Evolutionary conservation across 2,888 invertebrate genomes (phyloP).

Genomic region (Tineola bisselliella): DNA sequence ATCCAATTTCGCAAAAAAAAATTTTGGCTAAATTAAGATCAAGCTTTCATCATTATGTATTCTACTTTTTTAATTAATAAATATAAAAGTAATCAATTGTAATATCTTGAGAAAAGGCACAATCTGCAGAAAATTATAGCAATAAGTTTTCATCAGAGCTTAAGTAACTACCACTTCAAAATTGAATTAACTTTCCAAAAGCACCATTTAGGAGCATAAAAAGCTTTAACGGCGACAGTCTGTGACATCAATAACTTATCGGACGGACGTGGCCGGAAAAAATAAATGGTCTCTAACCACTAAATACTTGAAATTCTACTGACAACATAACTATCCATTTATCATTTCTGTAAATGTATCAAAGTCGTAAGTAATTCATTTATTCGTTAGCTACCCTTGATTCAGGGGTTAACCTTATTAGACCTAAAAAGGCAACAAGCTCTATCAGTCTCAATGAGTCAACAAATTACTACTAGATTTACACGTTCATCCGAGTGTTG

Average conservation of each 20-base stretch:
- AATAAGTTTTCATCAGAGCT: conserved; percentile 3
- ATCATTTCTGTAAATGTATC: not conserved
- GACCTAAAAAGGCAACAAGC: not conserved
- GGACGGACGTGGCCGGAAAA: not conserved
- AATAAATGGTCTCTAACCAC: not conserved
- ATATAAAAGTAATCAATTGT: not conserved
- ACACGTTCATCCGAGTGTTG: not conserved
- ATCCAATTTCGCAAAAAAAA: no score
- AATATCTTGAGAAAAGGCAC: not conserved
- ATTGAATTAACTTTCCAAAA: not conserved
- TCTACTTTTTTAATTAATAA: not conserved
- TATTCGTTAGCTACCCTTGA: not conserved
- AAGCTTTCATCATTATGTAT: not conserved
- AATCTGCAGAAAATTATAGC: not conserved
- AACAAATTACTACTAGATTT: not conserved
- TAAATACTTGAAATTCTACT: not conserved
- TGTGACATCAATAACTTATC: conserved; percentile 1
- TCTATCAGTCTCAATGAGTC: not conserved
- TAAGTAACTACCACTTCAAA: conserved; percentile 2
- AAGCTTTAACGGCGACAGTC: not conserved
- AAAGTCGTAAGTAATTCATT: not conserved
- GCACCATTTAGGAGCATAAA: conserved; percentile 3
- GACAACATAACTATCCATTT: not conserved
- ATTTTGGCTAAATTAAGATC: conserved; percentile 6
- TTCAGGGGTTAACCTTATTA: not conserved